Conservation (phyloP, 1,140 invertebrate species). For the Conopomorpha cramerella region DNA sequence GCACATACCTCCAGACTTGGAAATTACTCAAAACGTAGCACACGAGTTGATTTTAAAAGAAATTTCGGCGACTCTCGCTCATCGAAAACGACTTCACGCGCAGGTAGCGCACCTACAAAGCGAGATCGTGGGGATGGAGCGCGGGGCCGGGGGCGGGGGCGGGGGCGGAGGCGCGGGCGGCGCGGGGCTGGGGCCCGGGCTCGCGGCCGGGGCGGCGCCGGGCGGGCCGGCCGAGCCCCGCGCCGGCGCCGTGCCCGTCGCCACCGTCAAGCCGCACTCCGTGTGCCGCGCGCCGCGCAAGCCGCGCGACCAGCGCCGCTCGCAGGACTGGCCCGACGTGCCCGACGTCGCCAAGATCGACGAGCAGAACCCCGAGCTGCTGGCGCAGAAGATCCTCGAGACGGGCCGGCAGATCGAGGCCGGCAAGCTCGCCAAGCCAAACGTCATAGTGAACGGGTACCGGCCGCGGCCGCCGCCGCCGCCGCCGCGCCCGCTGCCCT, state of each 20-base stretch:
- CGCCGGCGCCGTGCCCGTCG: slow-evolving; percentile 53
- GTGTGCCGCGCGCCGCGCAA: slow-evolving; percentile 64
- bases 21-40: slow-evolving; percentile 67
- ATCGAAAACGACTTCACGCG: slow-evolving; percentile 79
- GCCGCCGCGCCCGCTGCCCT: slow-evolving; percentile 49
- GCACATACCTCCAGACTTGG: slow-evolving; percentile 52
- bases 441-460: slow-evolving; percentile 52
- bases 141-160: too few species aligned
- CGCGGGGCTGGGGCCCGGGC: too few species aligned
- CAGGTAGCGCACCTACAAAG: slow-evolving; percentile 77
- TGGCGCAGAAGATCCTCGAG: slow-evolving; percentile 87
- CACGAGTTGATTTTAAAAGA: slow-evolving; percentile 84
- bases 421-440: slow-evolving; percentile 64
- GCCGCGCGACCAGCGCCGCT: slow-evolving; percentile 73
- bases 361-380: slow-evolving; percentile 87
- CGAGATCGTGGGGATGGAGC: slow-evolving; percentile 76
- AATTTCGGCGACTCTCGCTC: slow-evolving; percentile 79
- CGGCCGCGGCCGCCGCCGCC: slow-evolving; percentile 22
- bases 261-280: slow-evolving; percentile 48
- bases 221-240: slow-evolving; percentile 66
- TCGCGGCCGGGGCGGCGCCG: too few species aligned
- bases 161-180: too few species aligned
- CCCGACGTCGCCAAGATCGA: slow-evolving; percentile 88
- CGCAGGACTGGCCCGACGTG: slow-evolving; percentile 89
- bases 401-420: slow-evolving; percentile 86